These are phyloP conservation scores for Pomatorhinus ruficollis DNA, from an alignment of 2,113 vertebrate species.

Conservation along the genomic window DNA sequence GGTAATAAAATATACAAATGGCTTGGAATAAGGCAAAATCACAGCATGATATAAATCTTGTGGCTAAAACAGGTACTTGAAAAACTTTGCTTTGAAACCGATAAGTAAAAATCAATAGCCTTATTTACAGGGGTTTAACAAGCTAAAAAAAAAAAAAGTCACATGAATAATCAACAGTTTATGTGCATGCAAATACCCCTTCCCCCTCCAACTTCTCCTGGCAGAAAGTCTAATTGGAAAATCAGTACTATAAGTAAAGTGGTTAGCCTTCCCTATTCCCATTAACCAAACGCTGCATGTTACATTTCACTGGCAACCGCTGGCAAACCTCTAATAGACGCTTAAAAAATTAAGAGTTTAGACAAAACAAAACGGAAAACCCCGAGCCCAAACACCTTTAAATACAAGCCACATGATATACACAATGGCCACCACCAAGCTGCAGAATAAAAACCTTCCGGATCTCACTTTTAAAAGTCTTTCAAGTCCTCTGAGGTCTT, in stretches of 20 bases:
- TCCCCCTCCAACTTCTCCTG: slow-evolving; percentile 69
- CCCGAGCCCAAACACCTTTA: slow-evolving; percentile 73
- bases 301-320: slow-evolving; percentile 61
- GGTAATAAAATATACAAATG: slow-evolving; percentile 51
- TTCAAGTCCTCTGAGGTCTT: slow-evolving; percentile 76
- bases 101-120: slow-evolving; percentile 66
- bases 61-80: slow-evolving; percentile 43
- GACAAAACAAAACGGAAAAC: slow-evolving; percentile 39
- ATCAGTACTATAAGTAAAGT: slow-evolving; percentile 72
- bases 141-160: slow-evolving; percentile 45
- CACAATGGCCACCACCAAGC: slow-evolving; percentile 72
- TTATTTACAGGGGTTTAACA: slow-evolving; percentile 72
- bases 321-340: slow-evolving; percentile 65
- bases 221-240: slow-evolving; percentile 77
- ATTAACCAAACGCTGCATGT: slow-evolving; percentile 61
- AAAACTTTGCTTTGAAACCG: slow-evolving; percentile 63
- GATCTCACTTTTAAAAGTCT: slow-evolving; percentile 76
- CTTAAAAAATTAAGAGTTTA: slow-evolving; percentile 71
- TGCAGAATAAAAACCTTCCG: slow-evolving; percentile 69
- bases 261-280: slow-evolving; percentile 56
- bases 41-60: slow-evolving; percentile 50
- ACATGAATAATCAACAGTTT: slow-evolving; percentile 69
- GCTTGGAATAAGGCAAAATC: slow-evolving; percentile 51
- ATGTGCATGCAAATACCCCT: slow-evolving; percentile 71
- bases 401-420: slow-evolving; percentile 71